phyloP scores from a whole-genome alignment of 2,113 vertebrate genomes.

The Lophochroa leadbeateri region DNA sequence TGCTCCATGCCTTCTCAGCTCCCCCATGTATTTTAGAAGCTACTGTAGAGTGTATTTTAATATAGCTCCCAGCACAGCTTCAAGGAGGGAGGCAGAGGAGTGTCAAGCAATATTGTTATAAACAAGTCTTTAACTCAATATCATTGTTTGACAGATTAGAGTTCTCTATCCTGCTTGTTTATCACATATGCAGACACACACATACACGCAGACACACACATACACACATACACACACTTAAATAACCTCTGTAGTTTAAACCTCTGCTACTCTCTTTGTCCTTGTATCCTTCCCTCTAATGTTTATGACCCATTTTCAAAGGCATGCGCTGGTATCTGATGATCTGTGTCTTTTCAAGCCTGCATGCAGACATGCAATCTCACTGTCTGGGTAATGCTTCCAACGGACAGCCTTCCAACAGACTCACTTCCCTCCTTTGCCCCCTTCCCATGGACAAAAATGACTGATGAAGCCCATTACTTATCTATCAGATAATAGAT shows the following conservation, averaged over 20 bases:
- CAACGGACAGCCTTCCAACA: constrained; percentile 27
- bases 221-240: background rate
- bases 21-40: background rate
- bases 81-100: background rate
- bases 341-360: constrained; percentile 11
- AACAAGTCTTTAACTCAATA: constrained; percentile 10
- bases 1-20: background rate
- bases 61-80: background rate
- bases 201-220: background rate
- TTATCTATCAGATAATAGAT: background rate
- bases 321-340: constrained; percentile 26
- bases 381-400: constrained; percentile 23
- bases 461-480: background rate
- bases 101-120: background rate
- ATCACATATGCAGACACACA: background rate
- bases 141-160: background rate
- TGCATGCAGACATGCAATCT: constrained; percentile 5
- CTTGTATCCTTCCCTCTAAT: constrained; percentile 56
- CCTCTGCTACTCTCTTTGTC: constrained; percentile 18
- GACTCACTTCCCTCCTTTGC: background rate
- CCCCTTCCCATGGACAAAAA: background rate
- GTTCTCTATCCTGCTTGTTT: constrained; percentile 14
- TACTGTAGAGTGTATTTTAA: background rate
- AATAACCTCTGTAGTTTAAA: background rate
- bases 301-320: constrained; percentile 41